Evolutionary conservation across 2,113 vertebrate genomes (phyloP).

Genomic region (Bubo scandiacus): DNA sequence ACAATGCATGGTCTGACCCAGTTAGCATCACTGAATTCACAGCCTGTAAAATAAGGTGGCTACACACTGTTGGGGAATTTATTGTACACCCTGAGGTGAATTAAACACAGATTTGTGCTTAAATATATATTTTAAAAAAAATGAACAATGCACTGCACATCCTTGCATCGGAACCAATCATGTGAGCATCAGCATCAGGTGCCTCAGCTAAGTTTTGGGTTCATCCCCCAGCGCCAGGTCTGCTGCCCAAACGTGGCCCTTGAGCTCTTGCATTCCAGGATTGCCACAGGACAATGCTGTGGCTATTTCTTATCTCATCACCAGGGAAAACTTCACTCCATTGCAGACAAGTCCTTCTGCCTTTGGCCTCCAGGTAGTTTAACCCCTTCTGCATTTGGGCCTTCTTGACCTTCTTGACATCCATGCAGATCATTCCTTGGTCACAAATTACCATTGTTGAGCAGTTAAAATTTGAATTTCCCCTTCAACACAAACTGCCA

Average conservation of each 20-base stretch:
- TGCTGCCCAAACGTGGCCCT: background rate
- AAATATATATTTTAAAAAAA: background rate
- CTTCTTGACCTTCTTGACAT: background rate
- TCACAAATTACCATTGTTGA: background rate
- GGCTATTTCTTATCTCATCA: background rate
- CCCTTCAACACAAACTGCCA: background rate
- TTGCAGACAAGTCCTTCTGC: background rate
- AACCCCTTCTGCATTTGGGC: background rate
- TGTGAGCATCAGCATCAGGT: background rate
- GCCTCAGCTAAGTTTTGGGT: background rate
- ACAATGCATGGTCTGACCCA: background rate
- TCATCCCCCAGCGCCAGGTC: background rate
- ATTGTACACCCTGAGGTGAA: background rate
- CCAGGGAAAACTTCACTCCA: background rate
- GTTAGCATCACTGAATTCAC: background rate
- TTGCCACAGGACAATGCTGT: background rate
- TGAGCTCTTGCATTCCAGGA: background rate
- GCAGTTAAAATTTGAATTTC: background rate
- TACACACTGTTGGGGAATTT: background rate
- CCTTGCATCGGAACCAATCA: background rate
- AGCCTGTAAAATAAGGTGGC: background rate
- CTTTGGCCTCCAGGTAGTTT: background rate
- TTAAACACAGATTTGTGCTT: background rate
- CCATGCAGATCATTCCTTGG: background rate
- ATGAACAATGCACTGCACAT: background rate